Base-by-base conservation (phyloP, 2,797 vertebrate species). In the Mallotus villosus region DNA sequence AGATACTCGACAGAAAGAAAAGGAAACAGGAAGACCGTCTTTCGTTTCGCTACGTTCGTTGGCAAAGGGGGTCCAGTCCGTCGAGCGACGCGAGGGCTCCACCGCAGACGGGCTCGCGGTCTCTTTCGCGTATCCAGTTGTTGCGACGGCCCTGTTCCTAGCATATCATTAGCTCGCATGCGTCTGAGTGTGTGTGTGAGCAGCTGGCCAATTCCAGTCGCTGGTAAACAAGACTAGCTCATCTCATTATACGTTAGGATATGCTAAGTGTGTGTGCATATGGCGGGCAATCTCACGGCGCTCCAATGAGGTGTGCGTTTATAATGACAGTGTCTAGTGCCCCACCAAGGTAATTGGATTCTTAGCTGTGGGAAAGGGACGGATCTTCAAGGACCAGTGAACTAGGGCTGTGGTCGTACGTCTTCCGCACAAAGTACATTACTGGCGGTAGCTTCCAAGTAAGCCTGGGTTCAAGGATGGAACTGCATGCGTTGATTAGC, bases 31-130 rank as follows among this genome's bases (percentile, higher is more conserved):
- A 76, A 81, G 32, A 75, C 71, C 34, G 77, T 81, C 68, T 91
- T 79, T 75, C 75, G 75, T 87, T 79, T 78, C 27, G 73, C 78
- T 84, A 29, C 53, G 34, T 74, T 83, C 46, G 51, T 75, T 80
- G 76, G 80, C 65, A 64, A 81, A 88, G 82, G 78, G 41, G 41
- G 41, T 92, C 93, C 91, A 93, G 90, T 83, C 88, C 90, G 89
- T 89, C 82, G 74, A 69, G 78, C 65, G 72, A 57, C 55, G 32
- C 9, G 32, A 8, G 32, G 73, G 60, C 66, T 78, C 14, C 73
- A 67, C 72, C 67, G 27, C 46, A 34, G 14, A 21, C 24, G 16
- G 19, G 51, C 16, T 8, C 6, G 9, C 5, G 6, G 22, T 64
- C 58, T 49, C 17, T 27, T 49, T 62, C 51, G 41, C 65, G 65